Base-by-base conservation (phyloP, 2,797 vertebrate species). In the Gallinago solitaria region DNA sequence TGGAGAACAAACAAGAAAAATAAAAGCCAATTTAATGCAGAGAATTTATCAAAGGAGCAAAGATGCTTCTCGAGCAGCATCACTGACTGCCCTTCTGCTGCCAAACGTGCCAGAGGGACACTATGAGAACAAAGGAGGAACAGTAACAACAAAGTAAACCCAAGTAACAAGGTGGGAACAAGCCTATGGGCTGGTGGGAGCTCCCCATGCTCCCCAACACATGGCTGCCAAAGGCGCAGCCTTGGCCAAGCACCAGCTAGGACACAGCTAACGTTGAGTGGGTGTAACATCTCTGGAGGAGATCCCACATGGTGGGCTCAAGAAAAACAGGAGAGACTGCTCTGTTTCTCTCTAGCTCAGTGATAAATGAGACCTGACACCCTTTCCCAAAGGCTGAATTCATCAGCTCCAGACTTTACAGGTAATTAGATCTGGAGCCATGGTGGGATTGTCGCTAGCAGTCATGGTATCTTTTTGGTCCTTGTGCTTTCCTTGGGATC, bases 1-100 rank as follows among this genome's bases (percentile, higher is more conserved):
- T 5, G 30, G 67, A 83, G 54, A 93, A 51, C 35, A 95, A 89
- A 69, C 45, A 76, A 53, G 77, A 82, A 80, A 93, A 96, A 92
- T 57, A 92, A 95, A 95, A 93, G 76, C 24, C 50, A 73, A 70
- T 80, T 83, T 70, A 83, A 89, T 43, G 56, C 47, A 56, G 56
- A 70, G 37, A 69, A 89, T 60, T 78, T 91, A 83, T 83, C 90
- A 91, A 79, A 92, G 63, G 28, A 70, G n/a, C 30, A 45, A 88
- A 88, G 82, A 77, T 17, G 7, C 56, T 85, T 86, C 70, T 80
- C 6, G 4, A 90, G 76, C 45, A 71, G 76, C 50, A n/a, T 65
- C 43, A 2, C 67, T 35, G 35, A 63, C 56, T 41, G 17, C 60
- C 67, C 61, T 79, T 45, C 73, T 53, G n/a, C 6, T 54, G 37